Conservation (phyloP, 1,140 invertebrate genomes). For the Neomicropteryx cornuta region DNA sequence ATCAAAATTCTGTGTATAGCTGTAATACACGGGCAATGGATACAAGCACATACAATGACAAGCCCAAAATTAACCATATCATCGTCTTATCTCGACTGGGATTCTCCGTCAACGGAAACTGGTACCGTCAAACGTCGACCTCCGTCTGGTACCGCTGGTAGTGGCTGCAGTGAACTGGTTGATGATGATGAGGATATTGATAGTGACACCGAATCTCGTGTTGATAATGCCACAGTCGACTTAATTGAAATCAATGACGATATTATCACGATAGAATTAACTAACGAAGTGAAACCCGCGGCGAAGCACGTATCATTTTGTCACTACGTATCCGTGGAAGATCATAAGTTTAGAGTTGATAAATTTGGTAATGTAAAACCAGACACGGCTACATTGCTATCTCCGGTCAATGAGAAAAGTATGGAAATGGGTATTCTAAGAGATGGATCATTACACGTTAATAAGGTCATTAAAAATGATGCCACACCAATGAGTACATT, state of each 20-base stretch:
- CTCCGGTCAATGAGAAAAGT: not conserved
- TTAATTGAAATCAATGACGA: no score
- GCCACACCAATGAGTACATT: not conserved
- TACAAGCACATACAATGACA: conserved; percentile 33
- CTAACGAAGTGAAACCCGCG: no score
- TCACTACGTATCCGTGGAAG: conserved; percentile 10
- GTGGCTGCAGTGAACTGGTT: not conserved
- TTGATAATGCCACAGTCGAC: no score
- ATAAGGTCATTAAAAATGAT: conserved; percentile 1
- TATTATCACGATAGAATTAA: no score
- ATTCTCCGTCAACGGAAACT: conserved; percentile 53
- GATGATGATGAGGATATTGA: no score
- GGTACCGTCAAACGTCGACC: conserved; percentile 52
- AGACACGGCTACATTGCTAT: conserved; percentile 12
- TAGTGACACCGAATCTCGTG: no score
- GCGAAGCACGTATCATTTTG: no score
- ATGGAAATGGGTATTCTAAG: not conserved
- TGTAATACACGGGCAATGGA: no score
- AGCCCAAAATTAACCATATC: conserved; percentile 38
- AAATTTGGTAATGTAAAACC: conserved; percentile 14
- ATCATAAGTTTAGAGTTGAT: conserved; percentile 14
- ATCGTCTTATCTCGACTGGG: no score
- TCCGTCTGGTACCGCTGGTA: conserved; percentile 32
- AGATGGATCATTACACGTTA: not conserved
- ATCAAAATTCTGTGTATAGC: no score